Percentiles rank a stretch among this genome's conserved stretches.
These are phyloP conservation scores for Drosophila teissieri DNA, from an alignment of 1,140 invertebrate species.

Conservation along the genomic window DNA sequence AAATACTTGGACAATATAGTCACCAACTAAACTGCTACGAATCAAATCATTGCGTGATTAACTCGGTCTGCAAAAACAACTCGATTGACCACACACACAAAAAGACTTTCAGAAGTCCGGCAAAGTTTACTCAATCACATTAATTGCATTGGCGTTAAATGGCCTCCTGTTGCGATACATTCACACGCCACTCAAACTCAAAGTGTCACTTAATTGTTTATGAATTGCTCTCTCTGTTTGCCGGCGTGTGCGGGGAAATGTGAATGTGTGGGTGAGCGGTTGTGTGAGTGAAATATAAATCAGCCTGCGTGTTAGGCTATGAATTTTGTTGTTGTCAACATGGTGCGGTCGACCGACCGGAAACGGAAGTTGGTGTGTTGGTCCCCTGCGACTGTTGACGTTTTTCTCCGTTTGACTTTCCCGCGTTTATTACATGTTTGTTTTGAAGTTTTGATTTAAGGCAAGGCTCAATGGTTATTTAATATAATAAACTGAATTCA, in stretches of 20 bases:
- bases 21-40: too few species aligned
- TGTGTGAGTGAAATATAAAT: constrained; percentile 57
- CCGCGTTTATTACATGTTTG: constrained; percentile 1
- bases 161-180: constrained; percentile 8
- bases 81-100: constrained; percentile 28
- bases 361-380: constrained; percentile 40
- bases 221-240: constrained; percentile 50
- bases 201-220: constrained; percentile 76
- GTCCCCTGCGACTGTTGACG: constrained; percentile 5
- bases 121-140: constrained; percentile 73
- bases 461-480: not conserved
- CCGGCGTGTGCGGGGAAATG: constrained; percentile 1
- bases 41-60: constrained; percentile 31
- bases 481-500: not conserved
- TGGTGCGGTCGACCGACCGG: constrained; percentile 27
- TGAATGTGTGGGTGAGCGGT: constrained; percentile 17
- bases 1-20: too few species aligned
- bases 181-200: constrained; percentile 28
- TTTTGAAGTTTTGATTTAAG: not conserved
- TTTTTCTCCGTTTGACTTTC: constrained; percentile 9
- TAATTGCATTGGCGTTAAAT: constrained; percentile 59
- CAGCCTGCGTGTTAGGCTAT: constrained; percentile 60
- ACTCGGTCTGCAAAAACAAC: constrained; percentile 47
- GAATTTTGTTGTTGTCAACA: constrained; percentile 22
- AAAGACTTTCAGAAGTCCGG: constrained; percentile 14